Evolutionary conservation across 2,888 invertebrate genomes (phyloP), one percentile per base, ranked within the genome.

Genomic region (Melanchra persicariae): DNA sequence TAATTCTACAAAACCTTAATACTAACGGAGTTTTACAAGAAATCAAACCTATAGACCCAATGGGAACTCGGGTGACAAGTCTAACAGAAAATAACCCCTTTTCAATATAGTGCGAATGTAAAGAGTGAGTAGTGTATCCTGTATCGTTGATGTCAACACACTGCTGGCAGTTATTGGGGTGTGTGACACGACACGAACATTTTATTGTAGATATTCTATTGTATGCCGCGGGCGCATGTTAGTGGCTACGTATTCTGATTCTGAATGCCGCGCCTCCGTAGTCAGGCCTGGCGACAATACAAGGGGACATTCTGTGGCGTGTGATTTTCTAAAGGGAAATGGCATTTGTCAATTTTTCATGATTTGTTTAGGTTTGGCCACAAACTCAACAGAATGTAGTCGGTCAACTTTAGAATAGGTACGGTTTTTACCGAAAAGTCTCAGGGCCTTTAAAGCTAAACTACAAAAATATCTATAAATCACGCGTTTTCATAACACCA

Each of bases 101-200:
- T 63, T 69, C 52, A 69, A 74, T 74, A 69, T 49, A 68, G 26
- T 61, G 24, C 49, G 51, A 43, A 43, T 22, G 17, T 62, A 45
- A 61, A 30, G 52, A 78, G 40, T 68, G 59, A 66, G 58, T 76
- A 57, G 30, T 45, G 37, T 74, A 67, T 64, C 22, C 37, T 55
- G 49, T 54, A 17, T 57, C 15, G 37, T 7, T 15, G 37, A 22
- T 22, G 57, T 57, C 37, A 66, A 66, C 73, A 73, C 67, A 59
- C 49, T 19, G 61, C 55, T 68, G 63, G 62, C 77, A 74, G 34
- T 43, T 74, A 77, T 79, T 64, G 49, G 61, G 52, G 52, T 43
- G 74, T 65, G 65, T 22, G 43, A 58, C 51, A 57, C 49, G 61
- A 70, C 51, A 62, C 22, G 34, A 61, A 49, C 30, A 22, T 55